A percentile compares a stretch with the other conserved stretches of the same genome.
Conservation (phyloP, 2,888 invertebrate genomes). For the Desoria tigrina region DNA sequence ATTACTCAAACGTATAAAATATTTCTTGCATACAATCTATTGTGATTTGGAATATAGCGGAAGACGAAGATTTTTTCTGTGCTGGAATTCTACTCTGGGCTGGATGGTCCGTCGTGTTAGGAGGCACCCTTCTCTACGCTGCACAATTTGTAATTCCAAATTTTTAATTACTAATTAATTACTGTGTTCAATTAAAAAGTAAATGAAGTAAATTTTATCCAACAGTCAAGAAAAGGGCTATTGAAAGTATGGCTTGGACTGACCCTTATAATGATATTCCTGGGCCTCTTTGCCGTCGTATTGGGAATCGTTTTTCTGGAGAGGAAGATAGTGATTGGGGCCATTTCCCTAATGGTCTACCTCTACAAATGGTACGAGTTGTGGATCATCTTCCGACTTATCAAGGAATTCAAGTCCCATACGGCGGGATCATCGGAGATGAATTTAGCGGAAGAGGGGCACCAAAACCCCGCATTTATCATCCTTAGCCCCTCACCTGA, state of each 20-base stretch:
- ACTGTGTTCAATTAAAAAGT: slow-evolving; percentile 3
- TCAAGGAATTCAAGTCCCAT: slow-evolving; percentile 31
- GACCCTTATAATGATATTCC: slow-evolving; percentile 31
- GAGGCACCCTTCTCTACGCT: slow-evolving; percentile 36
- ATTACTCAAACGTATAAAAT: no score
- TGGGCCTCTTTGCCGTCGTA: slow-evolving; percentile 25
- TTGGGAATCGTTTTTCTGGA: slow-evolving; percentile 36
- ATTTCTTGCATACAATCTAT: no score
- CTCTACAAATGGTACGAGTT: slow-evolving; percentile 52
- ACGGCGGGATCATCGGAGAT: slow-evolving; percentile 31
- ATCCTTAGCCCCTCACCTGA: slow-evolving; percentile 18
- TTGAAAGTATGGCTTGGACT: slow-evolving; percentile 44
- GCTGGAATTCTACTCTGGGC: slow-evolving; percentile 43
- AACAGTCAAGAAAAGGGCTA: slow-evolving; percentile 36
- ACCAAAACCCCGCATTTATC: slow-evolving; percentile 28
- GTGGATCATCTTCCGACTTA: slow-evolving; percentile 45
- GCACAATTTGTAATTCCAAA: slow-evolving; percentile 40
- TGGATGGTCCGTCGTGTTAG: slow-evolving; percentile 25
- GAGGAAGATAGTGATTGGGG: slow-evolving; percentile 27
- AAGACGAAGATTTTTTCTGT: slow-evolving; percentile 38
- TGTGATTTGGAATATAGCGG: slow-evolving; percentile 25
- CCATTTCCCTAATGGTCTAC: slow-evolving; percentile 43
- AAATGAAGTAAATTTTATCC: slow-evolving; percentile 6
- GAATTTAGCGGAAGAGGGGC: slow-evolving; percentile 26
- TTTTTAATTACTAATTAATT: no score